Evolutionary conservation across 1,140 invertebrate species (phyloP), one percentile per base, ranked within the genome.

Genomic region (Leptopilina boulardi): DNA sequence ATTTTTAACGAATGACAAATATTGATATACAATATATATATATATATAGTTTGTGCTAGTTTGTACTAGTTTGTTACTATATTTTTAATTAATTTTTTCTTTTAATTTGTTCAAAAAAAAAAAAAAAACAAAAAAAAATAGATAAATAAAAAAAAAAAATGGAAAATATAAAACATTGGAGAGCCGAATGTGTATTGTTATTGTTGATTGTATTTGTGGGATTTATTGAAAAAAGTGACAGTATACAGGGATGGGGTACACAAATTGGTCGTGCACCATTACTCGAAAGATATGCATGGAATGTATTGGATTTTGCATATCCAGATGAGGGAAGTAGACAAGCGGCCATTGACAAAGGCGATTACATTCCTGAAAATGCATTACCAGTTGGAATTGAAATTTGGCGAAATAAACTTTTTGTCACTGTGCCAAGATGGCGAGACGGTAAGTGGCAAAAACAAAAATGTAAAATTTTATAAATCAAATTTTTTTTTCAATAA

Each of bases 371-470:
- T 0, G 93, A 95, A 86, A 96, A 96, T 83, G 94, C 93, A 51
- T 87, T 96, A 3, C 95, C 95, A 1, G 95, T 96, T 3, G 95
- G 95, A 13, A 94, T 96, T 34, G 95, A 97, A 88, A 91, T 95
- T 74, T 96, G 94, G 93, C 91, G 91, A 42, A 94, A 96, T 81
- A 96, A 95, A 77, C 89, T 96, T 0, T 97, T 96, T 85, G 93
- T 97, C 34, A 93, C 93, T 23, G 94, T 97, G 1, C 95, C 96
- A 0, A 93, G 95, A 82, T 96, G 95, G 95, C 91, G 91, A 54
- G 89, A 93, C 84, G 93, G 93, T 93, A 82, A 90, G 91, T 89
- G 47, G 30, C 3, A 10, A 26, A 38, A 70, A 3, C 18, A n/a
- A n/a, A n/a, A n/a, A n/a, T n/a, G n/a, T n/a, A n/a, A n/a, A n/a